A percentile compares a stretch with the other conserved stretches of the same genome.
Evolutionary conservation across 2,888 invertebrate genomes (phyloP).

Genomic region (Drosophila koepferae): DNA sequence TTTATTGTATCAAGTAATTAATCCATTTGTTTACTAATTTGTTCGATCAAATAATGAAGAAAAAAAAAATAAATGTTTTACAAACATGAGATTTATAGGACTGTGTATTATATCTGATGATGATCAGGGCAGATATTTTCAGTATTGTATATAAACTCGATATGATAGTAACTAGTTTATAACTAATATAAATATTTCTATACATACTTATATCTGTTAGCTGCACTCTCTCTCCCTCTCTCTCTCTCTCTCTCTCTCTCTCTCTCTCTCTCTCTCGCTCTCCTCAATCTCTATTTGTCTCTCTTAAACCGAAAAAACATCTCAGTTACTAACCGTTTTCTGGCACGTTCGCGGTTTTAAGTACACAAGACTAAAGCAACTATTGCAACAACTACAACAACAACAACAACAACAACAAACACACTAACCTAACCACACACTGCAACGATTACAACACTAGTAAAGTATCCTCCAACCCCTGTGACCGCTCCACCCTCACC

Average conservation of each 20-base stretch:
- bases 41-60: conserved; percentile 57
- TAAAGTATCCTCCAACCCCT: background rate
- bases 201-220: background rate
- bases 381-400: background rate
- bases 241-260: conserved; percentile 21
- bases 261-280: conserved; percentile 29
- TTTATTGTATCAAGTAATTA: conserved; percentile 46
- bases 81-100: conserved; percentile 26
- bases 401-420: conserved; percentile 1
- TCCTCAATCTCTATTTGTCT: conserved; percentile 19
- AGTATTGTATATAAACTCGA: conserved; percentile 41
- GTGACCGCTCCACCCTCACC: background rate
- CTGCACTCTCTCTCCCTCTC: conserved; percentile 32
- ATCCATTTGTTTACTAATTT: conserved; percentile 65
- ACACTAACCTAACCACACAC: conserved; percentile 51
- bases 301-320: conserved; percentile 20
- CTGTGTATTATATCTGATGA: conserved; percentile 12
- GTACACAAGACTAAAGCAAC: conserved; percentile 6
- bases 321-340: conserved; percentile 61
- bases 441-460: conserved; percentile 41
- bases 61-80: conserved; percentile 50
- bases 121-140: conserved; percentile 16
- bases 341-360: conserved; percentile 41
- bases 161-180: conserved; percentile 29
- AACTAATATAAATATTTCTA: conserved; percentile 14